A percentile compares a stretch with the other conserved stretches of the same genome.
Conservation (phyloP, 1,140 invertebrate genomes). For the Papilio machaon region DNA sequence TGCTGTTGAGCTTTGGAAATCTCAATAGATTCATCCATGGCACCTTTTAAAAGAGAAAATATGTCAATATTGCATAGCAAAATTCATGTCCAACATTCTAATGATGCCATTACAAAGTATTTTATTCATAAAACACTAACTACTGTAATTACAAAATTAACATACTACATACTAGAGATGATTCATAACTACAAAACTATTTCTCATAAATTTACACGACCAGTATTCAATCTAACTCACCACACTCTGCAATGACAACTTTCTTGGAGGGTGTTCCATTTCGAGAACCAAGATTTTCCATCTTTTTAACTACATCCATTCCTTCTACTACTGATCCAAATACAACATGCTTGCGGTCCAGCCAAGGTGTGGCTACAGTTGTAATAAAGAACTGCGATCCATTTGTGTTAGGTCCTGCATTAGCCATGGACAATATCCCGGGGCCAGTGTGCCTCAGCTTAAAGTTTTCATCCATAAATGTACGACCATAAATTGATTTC, state of each 20-base stretch:
- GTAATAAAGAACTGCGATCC: slow-evolving; percentile 94
- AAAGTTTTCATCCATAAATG: slow-evolving; percentile 93
- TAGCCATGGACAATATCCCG: slow-evolving; percentile 90
- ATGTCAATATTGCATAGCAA: neutral
- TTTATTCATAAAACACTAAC: neutral
- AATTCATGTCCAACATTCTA: neutral
- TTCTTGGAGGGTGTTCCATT: slow-evolving; percentile 91
- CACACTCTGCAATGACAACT: slow-evolving; percentile 89
- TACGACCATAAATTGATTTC: slow-evolving; percentile 90
- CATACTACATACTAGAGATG: slow-evolving; percentile 35
- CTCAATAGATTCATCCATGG: slow-evolving; percentile 43
- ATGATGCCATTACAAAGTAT: neutral
- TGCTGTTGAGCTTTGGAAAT: slow-evolving; percentile 41
- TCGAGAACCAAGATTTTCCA: slow-evolving; percentile 87
- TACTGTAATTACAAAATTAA: neutral
- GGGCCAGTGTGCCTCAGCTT: slow-evolving; percentile 88
- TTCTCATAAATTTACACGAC: slow-evolving; percentile 19
- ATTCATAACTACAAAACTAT: slow-evolving; percentile 24
- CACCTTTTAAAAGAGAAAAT: slow-evolving; percentile 45
- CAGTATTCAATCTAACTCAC: slow-evolving; percentile 84
- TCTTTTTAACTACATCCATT: slow-evolving; percentile 90
- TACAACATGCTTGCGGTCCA: slow-evolving; percentile 93
- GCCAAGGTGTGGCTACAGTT: slow-evolving; percentile 90
- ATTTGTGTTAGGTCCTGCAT: slow-evolving; percentile 91
- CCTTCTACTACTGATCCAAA: slow-evolving; percentile 93